Evolutionary conservation across 1,140 invertebrate species (phyloP), one percentile per base, ranked within the genome.

Genomic region (Drosophila burlai): DNA sequence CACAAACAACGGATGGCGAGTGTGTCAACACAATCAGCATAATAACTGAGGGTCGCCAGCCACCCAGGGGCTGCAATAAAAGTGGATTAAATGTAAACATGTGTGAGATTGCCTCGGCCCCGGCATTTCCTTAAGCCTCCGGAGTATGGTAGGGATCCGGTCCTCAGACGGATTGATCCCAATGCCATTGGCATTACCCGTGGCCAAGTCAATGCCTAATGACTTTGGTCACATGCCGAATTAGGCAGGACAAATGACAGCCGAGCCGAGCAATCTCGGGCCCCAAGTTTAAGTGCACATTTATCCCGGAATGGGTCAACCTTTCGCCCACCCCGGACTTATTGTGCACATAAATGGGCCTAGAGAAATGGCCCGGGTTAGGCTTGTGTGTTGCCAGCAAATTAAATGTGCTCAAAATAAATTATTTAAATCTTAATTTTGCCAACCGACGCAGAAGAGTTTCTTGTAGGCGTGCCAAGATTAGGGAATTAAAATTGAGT

Each of bases 11-110:
- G 62, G 29, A 54, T 24, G 43, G 34, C 55, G 59, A 61, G 60
- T 79, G 64, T 83, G 83, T 87, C 83, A 87, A 87, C 83, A 89
- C 81, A 87, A 87, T 89, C 83, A 89, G 84, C 81, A 89, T 89
- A 87, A 89, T 89, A 89, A 78, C 81, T 74, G 84, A 83, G 84
- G 76, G 57, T 57, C 38, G 31, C 38, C 63, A 58, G 18, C 67
- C 67, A 65, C 24, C 61, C 24, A 58, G 42, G 52, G 36, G 65
- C 83, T 80, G 72, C 76, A 80, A 80, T 86, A 86, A 86, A 86
- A 86, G 80, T 86, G 83, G 80, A 86, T 89, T 89, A 86, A 86
- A 89, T 69, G 84, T 69, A 86, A 86, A 74, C 68, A 86, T 83
- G 76, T 86, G 83, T 77, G 80, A 60, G 76, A 52, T 65, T 76